These are phyloP conservation scores for Altica lythri DNA, from an alignment of 2,888 invertebrate genomes.

Conservation along the genomic window DNA sequence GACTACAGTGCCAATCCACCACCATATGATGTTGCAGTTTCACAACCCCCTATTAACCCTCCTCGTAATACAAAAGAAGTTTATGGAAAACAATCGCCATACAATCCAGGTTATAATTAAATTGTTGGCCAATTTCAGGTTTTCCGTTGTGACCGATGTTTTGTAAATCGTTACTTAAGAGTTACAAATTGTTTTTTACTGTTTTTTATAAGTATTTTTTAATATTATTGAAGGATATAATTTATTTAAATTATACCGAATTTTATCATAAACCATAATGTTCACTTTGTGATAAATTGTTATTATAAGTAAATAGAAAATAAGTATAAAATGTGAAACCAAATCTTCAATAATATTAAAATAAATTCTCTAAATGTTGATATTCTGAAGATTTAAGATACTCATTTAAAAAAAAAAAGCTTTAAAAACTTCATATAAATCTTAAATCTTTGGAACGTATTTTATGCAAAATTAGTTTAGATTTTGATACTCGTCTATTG, in stretches of 20 bases:
- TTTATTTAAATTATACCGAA: not conserved
- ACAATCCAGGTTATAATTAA: constrained; percentile 33
- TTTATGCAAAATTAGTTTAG: not conserved
- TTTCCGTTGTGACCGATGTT: not conserved
- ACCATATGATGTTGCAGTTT: constrained; percentile 36
- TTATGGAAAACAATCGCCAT: constrained; percentile 34
- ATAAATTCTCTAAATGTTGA: not conserved
- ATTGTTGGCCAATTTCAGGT: not conserved
- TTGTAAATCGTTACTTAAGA: constrained; percentile 4
- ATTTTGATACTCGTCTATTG: constrained; percentile 6
- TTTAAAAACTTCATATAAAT: not conserved
- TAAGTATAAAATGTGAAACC: not conserved
- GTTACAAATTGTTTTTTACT: not conserved
- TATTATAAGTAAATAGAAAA: not conserved
- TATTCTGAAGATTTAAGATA: not conserved
- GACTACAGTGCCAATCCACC: constrained; percentile 32
- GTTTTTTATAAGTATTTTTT: not conserved
- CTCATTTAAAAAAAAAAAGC: not conserved
- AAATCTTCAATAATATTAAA: constrained; percentile 2
- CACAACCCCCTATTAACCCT: constrained; percentile 28
- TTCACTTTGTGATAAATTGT: not conserved
- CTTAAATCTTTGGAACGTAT: not conserved
- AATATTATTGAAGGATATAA: constrained; percentile 7
- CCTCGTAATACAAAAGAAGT: constrained; percentile 23
- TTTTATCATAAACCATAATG: not conserved